Percentiles rank a stretch among this genome's conserved stretches.
Evolutionary conservation across 2,113 vertebrate genomes (phyloP).

Genomic region (Plecturocebus donacophilus): DNA sequence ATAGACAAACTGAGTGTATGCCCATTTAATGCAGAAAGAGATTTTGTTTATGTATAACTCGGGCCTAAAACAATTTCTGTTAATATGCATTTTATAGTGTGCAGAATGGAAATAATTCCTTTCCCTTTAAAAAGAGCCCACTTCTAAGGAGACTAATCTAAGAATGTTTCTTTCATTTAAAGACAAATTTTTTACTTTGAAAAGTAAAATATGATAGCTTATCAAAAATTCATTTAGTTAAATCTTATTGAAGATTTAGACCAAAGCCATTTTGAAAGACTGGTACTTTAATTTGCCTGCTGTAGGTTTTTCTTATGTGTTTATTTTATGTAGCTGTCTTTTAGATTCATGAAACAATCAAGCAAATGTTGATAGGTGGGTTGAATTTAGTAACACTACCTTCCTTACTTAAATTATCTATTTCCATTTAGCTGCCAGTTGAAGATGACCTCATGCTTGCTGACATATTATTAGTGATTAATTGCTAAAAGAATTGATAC

Average conservation of each 20-base stretch:
- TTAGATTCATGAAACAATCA: conserved; percentile 32
- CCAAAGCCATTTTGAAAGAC: conserved; percentile 10
- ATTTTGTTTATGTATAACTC: not conserved
- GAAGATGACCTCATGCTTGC: conserved; percentile 48
- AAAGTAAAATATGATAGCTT: not conserved
- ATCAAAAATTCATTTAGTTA: conserved; percentile 37
- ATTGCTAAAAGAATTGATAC: conserved; percentile 10
- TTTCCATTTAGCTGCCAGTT: not conserved
- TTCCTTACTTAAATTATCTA: not conserved
- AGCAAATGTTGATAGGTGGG: not conserved
- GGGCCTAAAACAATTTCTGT: not conserved
- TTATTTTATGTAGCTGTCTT: conserved; percentile 42
- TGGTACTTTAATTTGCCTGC: not conserved
- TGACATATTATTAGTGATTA: conserved; percentile 6
- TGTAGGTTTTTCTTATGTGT: not conserved
- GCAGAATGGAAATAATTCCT: not conserved
- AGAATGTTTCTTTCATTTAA: not conserved
- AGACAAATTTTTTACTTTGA: not conserved
- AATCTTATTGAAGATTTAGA: not conserved
- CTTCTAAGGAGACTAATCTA: not conserved
- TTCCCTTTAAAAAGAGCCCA: not conserved
- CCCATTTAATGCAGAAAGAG: not conserved
- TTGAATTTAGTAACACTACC: conserved; percentile 7
- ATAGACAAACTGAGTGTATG: not conserved
- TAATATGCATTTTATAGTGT: not conserved